Evolutionary conservation across 2,113 vertebrate species (phyloP).

Genomic region (Chaetura pelagica): DNA sequence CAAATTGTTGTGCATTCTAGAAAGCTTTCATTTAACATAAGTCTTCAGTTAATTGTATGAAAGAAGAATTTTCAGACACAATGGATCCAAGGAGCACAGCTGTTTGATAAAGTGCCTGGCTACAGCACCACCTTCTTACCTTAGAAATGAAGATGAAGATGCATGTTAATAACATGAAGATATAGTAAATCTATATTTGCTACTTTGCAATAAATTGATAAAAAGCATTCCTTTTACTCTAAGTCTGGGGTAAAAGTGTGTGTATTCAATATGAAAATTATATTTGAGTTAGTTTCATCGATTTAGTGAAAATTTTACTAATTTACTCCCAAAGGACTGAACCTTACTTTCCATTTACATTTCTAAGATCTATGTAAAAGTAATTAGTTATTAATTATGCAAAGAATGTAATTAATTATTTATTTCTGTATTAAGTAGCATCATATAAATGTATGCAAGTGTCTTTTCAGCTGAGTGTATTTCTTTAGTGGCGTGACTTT

Average conservation of each 20-base stretch:
- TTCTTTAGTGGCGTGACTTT: neutral
- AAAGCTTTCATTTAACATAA: neutral
- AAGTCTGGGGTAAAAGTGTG: neutral
- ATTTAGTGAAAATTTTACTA: neutral
- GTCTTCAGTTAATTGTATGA: neutral
- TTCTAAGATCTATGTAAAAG: neutral
- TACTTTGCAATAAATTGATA: neutral
- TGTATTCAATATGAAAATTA: neutral
- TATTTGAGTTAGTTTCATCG: neutral
- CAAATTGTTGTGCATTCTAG: neutral
- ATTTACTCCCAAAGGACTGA: neutral
- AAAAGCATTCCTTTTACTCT: neutral
- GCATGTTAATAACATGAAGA: neutral
- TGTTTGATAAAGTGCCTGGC: neutral
- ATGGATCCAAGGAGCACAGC: rapidly evolving
- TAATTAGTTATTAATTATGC: neutral
- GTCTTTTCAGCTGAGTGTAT: neutral
- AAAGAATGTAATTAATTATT: neutral
- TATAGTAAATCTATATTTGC: neutral
- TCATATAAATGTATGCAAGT: neutral
- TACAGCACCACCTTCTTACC: neutral
- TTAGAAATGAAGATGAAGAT: neutral
- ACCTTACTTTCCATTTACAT: neutral
- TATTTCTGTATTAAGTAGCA: neutral
- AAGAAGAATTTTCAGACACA: neutral